phyloP scores from a whole-genome alignment of 2,113 vertebrate genomes.

The Callionymus lyra region DNA sequence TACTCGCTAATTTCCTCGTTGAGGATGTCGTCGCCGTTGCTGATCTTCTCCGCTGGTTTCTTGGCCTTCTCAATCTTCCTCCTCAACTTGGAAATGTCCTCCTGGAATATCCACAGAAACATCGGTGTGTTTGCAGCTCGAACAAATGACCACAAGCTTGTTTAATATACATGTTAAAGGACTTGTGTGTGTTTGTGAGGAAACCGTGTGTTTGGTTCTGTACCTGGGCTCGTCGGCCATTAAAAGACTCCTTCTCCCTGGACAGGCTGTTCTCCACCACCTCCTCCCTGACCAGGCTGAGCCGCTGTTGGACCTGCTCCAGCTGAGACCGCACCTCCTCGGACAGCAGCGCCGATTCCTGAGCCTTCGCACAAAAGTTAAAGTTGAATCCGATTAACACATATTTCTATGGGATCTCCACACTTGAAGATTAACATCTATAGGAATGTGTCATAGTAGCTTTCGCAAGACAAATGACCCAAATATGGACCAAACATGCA shows the following conservation, averaged over 20 bases:
- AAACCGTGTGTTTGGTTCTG: no score
- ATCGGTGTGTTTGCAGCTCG: background rate
- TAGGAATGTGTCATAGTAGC: no score
- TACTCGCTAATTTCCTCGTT: constrained; percentile 97
- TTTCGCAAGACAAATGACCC: no score
- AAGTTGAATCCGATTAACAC: no score
- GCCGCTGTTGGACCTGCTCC: constrained; percentile 84
- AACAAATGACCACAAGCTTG: no score
- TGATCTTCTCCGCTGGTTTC: constrained; percentile 92
- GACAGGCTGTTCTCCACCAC: constrained; percentile 92
- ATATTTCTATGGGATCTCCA: no score
- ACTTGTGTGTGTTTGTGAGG: no score
- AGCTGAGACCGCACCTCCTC: constrained; percentile 84
- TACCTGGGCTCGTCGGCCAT: constrained; percentile 90
- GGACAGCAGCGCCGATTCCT: constrained; percentile 83
- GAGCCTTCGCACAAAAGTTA: constrained; percentile 62
- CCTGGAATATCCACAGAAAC: constrained; percentile 57
- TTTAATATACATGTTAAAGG: no score
- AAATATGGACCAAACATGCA: no score
- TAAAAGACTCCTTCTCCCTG: constrained; percentile 92
- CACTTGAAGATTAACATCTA: no score
- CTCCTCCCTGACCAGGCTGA: constrained; percentile 83
- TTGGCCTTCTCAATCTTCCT: constrained; percentile 92
- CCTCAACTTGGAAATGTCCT: constrained; percentile 89
- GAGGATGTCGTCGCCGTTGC: constrained; percentile 92